Conservation (phyloP, 2,888 invertebrate species). For the Nomada lathburiana region DNA sequence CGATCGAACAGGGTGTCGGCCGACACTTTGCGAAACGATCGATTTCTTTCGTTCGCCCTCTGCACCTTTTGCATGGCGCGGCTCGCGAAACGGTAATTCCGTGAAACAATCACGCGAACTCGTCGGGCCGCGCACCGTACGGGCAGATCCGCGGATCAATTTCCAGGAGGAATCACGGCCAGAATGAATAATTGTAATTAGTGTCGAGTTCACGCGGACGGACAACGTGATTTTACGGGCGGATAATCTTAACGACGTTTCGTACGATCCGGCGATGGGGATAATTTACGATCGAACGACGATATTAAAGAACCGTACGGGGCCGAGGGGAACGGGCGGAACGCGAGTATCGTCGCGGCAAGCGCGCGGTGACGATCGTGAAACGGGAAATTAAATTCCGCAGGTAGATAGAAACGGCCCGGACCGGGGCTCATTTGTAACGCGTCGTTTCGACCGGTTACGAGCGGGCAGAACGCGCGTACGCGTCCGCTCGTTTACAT, state of each 20-base stretch:
- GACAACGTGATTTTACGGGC: conserved; percentile 53
- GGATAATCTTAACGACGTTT: conserved; percentile 66
- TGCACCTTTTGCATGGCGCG: conserved; percentile 8
- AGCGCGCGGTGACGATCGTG: conserved; percentile 31
- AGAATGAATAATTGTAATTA: conserved; percentile 57
- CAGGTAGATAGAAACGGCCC: conserved; percentile 49
- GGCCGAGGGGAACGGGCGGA: background rate
- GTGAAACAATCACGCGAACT: conserved; percentile 38
- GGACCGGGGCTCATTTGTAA: conserved; percentile 60
- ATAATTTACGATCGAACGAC: conserved; percentile 65
- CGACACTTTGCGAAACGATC: conserved; percentile 21
- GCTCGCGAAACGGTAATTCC: conserved; percentile 29
- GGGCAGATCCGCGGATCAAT: conserved; percentile 16
- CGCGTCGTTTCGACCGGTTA: conserved; percentile 61
- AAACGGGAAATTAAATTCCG: conserved; percentile 59
- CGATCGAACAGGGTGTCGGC: conserved; percentile 25
- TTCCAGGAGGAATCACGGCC: conserved; percentile 38
- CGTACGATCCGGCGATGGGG: conserved; percentile 41
- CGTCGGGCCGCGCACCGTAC: background rate
- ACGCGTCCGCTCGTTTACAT: conserved; percentile 55
- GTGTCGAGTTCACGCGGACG: conserved; percentile 37
- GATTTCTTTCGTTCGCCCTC: background rate
- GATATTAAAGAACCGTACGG: conserved; percentile 58
- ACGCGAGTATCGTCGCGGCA: background rate
- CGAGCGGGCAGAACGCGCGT: conserved; percentile 38